Evolutionary conservation across 2,888 invertebrate genomes (phyloP), one percentile per base, ranked within the genome.

Genomic region (Hedychridium roseum): DNA sequence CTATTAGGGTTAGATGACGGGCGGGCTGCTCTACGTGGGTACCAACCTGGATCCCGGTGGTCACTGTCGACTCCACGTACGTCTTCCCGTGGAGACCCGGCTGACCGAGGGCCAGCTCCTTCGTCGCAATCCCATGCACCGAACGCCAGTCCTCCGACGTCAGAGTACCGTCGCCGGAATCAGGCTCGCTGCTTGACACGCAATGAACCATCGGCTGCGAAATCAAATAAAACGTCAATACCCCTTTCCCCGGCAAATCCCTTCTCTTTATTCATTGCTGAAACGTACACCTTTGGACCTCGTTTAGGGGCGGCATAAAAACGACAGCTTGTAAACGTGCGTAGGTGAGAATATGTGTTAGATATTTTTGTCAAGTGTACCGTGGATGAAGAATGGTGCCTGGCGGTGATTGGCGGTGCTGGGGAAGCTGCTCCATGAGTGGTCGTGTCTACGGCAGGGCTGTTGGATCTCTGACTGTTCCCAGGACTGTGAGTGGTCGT

Each of bases 101-200:
- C 35, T 71, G 76, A 44, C 64, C 70, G 32, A 73, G 60, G 9
- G 71, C 66, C 50, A 71, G 64, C 43, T 78, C 78, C 59, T 77
- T 77, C 21, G 70, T 69, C 15, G 68, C 60, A 35, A 67, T 60
- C 46, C 72, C 70, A 52, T 70, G 74, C 57, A 73, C 67, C 35
- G n/a, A n/a, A n/a, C 74, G 68, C 78, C 78, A 79, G 41, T 79
- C 78, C 20, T 77, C 75, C 12, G 69, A 57, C 20, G 66, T 56
- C 30, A 65, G 50, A 43, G 71, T 68, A 28, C 66, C 60, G 15
- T 86, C 85, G 3, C 84, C 84, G 1, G 85, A 84, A 70, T 91
- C 91, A 20, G 88, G 91, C 72, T 92, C 92, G 65, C 92, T 92
- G 72, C 92, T 92, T 21, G 92, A 92, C 54, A 92, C 89, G 74